Percentiles rank a stretch among this genome's conserved stretches.
Evolutionary conservation across 1,140 invertebrate genomes (phyloP).

Genomic region (Venturia canescens): DNA sequence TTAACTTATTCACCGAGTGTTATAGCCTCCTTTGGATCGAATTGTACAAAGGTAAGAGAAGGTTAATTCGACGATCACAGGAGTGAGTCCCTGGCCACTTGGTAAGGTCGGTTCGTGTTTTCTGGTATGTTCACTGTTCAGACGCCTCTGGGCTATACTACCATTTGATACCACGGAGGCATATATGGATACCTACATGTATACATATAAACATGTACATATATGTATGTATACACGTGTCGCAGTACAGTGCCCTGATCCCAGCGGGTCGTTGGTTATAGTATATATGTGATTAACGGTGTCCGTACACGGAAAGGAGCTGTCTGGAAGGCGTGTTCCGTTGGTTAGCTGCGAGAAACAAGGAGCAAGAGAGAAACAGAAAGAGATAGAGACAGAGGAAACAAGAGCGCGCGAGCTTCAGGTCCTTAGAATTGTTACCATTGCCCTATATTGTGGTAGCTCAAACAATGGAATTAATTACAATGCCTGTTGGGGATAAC

Average conservation of each 20-base stretch:
- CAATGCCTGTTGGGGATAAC: conserved; percentile 68
- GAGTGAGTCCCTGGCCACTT: conserved; percentile 14
- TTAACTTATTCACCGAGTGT: background rate
- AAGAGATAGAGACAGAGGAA: conserved; percentile 13
- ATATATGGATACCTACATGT: background rate
- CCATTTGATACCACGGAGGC: background rate
- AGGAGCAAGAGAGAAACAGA: conserved; percentile 27
- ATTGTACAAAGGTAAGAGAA: background rate
- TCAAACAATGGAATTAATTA: conserved; percentile 74
- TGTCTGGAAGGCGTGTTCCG: conserved; percentile 33
- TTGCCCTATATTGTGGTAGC: conserved; percentile 58
- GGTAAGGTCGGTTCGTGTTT: conserved; percentile 13
- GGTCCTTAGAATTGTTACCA: conserved; percentile 57
- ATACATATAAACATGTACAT: conserved; percentile 6
- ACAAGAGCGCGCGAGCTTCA: conserved; percentile 22
- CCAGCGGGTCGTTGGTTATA: conserved; percentile 25
- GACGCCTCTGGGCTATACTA: conserved; percentile 12
- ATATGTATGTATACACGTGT: background rate
- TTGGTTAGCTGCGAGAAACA: conserved; percentile 15
- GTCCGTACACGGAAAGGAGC: conserved; percentile 56
- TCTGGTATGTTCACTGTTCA: conserved; percentile 10
- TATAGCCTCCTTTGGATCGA: background rate
- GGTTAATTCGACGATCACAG: conserved; percentile 12
- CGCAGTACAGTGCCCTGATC: conserved; percentile 4
- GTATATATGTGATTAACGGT: conserved; percentile 59